phyloP scores from a whole-genome alignment of 2,888 invertebrate species.

The Machimus rusticus region DNA sequence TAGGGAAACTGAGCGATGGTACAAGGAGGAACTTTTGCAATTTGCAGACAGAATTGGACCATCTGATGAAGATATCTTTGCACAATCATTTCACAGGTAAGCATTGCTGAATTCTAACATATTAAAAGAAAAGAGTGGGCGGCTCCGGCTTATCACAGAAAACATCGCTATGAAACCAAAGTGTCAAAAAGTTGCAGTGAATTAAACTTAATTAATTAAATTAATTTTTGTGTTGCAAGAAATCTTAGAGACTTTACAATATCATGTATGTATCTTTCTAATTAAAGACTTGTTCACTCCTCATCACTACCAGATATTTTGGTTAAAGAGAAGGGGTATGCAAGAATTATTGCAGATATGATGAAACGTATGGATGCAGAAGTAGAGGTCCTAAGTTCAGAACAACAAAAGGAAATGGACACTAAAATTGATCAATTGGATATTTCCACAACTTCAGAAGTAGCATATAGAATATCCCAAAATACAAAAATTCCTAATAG shows the following conservation, averaged over 20 bases:
- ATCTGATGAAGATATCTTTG: slow-evolving; percentile 78
- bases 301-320: slow-evolving; percentile 87
- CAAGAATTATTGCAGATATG: slow-evolving; percentile 78
- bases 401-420: slow-evolving; percentile 90
- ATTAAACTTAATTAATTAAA: too few relatives aligned
- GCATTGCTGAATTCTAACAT: too few relatives aligned
- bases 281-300: slow-evolving; percentile 75
- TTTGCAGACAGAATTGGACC: slow-evolving; percentile 84
- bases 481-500: neutral
- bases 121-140: too few relatives aligned
- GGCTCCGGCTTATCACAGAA: too few relatives aligned
- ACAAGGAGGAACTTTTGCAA: slow-evolving; percentile 82
- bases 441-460: slow-evolving; percentile 70
- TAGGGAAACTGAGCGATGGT: slow-evolving; percentile 80
- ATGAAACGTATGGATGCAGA: slow-evolving; percentile 77
- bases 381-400: slow-evolving; percentile 73
- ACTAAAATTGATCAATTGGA: slow-evolving; percentile 81
- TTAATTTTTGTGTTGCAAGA: too few relatives aligned
- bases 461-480: neutral
- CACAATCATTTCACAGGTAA: slow-evolving; percentile 65
- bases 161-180: too few relatives aligned
- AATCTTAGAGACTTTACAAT: too few relatives aligned
- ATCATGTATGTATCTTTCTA: too few relatives aligned
- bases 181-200: too few relatives aligned
- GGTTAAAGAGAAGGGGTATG: slow-evolving; percentile 86